These are phyloP conservation scores for Trichonephila clavipes DNA, from an alignment of 1,140 invertebrate species.

Conservation along the genomic window DNA sequence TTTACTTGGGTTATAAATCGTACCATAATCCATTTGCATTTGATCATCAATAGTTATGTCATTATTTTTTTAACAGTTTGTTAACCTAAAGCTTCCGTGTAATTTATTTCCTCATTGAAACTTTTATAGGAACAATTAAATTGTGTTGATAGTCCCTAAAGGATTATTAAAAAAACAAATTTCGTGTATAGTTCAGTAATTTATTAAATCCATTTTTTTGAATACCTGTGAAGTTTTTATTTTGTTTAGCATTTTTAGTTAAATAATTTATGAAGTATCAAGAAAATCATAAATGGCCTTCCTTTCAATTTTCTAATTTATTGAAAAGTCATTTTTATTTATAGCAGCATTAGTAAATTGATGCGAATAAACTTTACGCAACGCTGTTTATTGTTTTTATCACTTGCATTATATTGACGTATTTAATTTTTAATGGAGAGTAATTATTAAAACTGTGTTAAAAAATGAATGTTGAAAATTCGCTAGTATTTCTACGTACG, in stretches of 20 bases:
- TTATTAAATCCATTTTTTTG: background rate
- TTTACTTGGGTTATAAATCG: background rate
- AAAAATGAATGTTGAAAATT: too few relatives aligned
- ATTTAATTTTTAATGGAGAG: too few relatives aligned
- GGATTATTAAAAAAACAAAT: background rate
- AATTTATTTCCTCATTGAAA: slow-evolving; percentile 2
- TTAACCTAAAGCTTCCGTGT: background rate
- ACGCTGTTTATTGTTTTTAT: too few relatives aligned
- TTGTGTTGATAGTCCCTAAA: background rate
- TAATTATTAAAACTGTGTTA: too few relatives aligned
- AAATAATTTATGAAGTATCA: background rate
- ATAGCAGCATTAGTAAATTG: background rate
- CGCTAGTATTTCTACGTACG: too few relatives aligned
- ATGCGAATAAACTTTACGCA: too few relatives aligned
- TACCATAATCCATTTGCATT: slow-evolving; percentile 16
- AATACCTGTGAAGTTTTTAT: background rate
- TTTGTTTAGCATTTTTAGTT: background rate
- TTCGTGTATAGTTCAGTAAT: background rate
- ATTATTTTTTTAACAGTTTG: background rate
- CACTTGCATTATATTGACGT: too few relatives aligned
- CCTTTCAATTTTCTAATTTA: background rate
- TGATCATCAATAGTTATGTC: slow-evolving; percentile 15
- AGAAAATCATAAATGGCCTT: background rate
- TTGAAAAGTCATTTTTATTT: background rate
- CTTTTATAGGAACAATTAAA: slow-evolving; percentile 17